Evolutionary conservation across 2,888 invertebrate species (phyloP).

Genomic region (Agrotis ipsilon): DNA sequence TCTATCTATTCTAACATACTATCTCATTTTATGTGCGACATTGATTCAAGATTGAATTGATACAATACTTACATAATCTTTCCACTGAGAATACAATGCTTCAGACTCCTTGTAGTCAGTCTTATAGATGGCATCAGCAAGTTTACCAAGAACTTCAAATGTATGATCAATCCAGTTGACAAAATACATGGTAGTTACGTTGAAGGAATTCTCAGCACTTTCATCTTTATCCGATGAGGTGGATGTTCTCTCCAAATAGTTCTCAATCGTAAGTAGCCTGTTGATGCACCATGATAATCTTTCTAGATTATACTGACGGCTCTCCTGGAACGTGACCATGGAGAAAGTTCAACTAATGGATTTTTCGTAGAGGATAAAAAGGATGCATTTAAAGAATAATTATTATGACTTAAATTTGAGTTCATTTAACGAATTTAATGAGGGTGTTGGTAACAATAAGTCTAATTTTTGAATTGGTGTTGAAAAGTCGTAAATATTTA

Average conservation of each 20-base stretch:
- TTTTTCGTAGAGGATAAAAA: too few species aligned
- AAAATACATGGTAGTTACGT: conserved; percentile 83
- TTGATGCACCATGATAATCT: conserved; percentile 84
- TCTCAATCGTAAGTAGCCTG: conserved; percentile 75
- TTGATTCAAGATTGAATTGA: too few species aligned
- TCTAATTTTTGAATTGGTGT: too few species aligned
- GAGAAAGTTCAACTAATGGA: neutral
- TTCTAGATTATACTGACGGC: conserved; percentile 81
- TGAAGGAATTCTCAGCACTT: conserved; percentile 72
- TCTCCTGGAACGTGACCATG: conserved; percentile 76
- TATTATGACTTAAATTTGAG: too few species aligned
- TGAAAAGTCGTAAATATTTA: too few species aligned
- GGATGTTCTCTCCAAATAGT: conserved; percentile 66
- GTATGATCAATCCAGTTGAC: conserved; percentile 89
- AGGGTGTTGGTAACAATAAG: too few species aligned
- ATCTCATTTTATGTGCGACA: too few species aligned
- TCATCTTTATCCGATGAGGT: conserved; percentile 52
- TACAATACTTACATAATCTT: conserved; percentile 74
- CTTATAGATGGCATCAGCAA: conserved; percentile 78
- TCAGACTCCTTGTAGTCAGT: conserved; percentile 77
- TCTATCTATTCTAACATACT: too few species aligned
- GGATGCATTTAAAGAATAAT: too few species aligned
- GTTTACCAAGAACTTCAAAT: conserved; percentile 82
- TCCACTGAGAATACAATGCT: conserved; percentile 75
- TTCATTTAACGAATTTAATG: too few species aligned